Base-by-base conservation (phyloP, 2,113 vertebrate species). In the Gracilinanus agilis region DNA sequence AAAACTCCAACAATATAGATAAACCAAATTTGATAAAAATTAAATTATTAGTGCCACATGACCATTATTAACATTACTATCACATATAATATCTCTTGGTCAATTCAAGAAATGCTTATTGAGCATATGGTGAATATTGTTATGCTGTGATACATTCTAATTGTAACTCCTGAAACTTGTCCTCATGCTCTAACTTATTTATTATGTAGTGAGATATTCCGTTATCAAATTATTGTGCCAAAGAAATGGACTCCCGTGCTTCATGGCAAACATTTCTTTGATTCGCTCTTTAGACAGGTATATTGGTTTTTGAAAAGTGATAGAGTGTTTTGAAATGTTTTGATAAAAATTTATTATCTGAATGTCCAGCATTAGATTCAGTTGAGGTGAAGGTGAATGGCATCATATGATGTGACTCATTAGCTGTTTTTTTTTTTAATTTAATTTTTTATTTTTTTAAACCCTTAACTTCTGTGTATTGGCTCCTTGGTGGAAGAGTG, bases 261-360 rank as follows among this genome's bases (percentile, higher is more conserved):
- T 67, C 19, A 19, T 75, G 61, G 61, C 5, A 34, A 75, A 75
- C 34, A n/a, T n/a, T n/a, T 75, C 61, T 75, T 75, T 16, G 13
- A 75, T 75, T n/a, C 34, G n/a, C 3, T 3, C 34, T 75, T 75
- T 75, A n/a, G 34, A 75, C 13, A n/a, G 61, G 16, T 4, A 75
- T 16, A 16, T 55, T 23, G 89, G 19, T 95, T 92, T 90, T 88
- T 92, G 49, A 97, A 92, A 92, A 90, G 67, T 89, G 40, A 54
- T 11, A 58, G 24, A n/a, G 53, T 92, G 34, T 53, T 94, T 90
- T 93, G 54, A 58, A 21, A 92, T 75, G 94, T 53, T 90, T 2
- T 44, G 3, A 88, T 27, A 11, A 27, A 88, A 54, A 9, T 90
- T 91, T 54, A 94, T 93, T 94, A 24, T 94, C 24, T 2, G 3